These are phyloP conservation scores for Ophion costatus DNA, from an alignment of 2,888 invertebrate species.

Conservation along the genomic window DNA sequence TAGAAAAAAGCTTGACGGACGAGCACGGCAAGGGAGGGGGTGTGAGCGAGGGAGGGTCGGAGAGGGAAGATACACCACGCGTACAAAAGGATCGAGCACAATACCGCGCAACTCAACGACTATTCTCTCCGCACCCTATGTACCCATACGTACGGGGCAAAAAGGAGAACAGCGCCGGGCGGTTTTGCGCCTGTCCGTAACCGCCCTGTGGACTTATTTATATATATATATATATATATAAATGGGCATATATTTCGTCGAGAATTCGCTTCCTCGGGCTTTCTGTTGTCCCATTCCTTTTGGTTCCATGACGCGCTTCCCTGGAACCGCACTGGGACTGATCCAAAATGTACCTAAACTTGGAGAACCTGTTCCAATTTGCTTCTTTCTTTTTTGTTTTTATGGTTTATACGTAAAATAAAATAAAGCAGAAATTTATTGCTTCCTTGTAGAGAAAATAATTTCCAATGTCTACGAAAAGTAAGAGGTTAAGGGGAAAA, in stretches of 20 bases:
- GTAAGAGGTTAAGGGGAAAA: no score
- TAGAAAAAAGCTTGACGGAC: no score
- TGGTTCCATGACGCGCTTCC: constrained; percentile 59
- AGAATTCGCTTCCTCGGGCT: constrained; percentile 50
- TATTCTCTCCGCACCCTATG: neutral
- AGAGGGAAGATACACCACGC: neutral
- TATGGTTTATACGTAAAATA: no score
- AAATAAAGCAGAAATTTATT: no score
- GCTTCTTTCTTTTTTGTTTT: no score
- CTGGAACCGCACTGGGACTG: constrained; percentile 26
- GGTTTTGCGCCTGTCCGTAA: constrained; percentile 64
- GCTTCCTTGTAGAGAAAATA: no score
- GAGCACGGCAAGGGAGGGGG: no score
- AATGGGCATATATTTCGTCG: constrained; percentile 36
- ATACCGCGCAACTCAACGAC: neutral
- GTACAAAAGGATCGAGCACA: constrained; percentile 9
- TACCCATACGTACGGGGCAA: neutral
- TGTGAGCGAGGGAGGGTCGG: neutral
- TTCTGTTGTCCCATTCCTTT: constrained; percentile 54
- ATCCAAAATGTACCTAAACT: no score
- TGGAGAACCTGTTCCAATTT: no score
- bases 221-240: no score
- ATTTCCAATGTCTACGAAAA: no score
- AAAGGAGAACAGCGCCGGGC: constrained; percentile 42
- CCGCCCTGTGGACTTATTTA: constrained; percentile 48